These are phyloP conservation scores for Neoitamus cyanurus DNA, from an alignment of 2,888 invertebrate genomes.

Conservation along the genomic window DNA sequence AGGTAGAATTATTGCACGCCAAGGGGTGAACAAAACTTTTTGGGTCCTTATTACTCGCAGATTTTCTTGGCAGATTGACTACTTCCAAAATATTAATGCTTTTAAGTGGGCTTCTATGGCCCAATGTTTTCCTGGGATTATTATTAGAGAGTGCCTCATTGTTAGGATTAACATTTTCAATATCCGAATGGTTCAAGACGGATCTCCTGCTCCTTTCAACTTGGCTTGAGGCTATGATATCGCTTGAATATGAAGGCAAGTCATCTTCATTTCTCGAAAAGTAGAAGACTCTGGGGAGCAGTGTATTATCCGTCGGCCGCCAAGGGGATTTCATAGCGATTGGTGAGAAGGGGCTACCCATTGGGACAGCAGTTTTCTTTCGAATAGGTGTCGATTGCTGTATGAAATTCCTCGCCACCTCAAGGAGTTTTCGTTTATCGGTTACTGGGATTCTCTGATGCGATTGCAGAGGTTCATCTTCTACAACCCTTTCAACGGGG, in stretches of 20 bases:
- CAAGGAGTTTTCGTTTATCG: slow-evolving; percentile 55
- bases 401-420: slow-evolving; percentile 58
- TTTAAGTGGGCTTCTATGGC: slow-evolving; percentile 58
- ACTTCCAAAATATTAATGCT: slow-evolving; percentile 61
- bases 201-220: background rate
- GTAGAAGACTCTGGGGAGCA: slow-evolving; percentile 59
- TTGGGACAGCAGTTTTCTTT: slow-evolving; percentile 41
- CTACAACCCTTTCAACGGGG: background rate
- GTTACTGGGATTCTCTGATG: slow-evolving; percentile 48
- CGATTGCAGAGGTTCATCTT: background rate
- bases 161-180: slow-evolving; percentile 47
- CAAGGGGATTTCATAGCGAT: slow-evolving; percentile 59
- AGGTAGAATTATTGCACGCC: background rate
- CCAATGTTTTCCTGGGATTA: slow-evolving; percentile 58
- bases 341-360: slow-evolving; percentile 41
- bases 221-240: slow-evolving; percentile 57
- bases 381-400: slow-evolving; percentile 59
- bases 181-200: slow-evolving; percentile 22
- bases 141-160: background rate
- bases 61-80: background rate
- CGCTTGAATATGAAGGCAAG: slow-evolving; percentile 63
- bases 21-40: background rate
- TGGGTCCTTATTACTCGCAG: background rate
- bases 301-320: slow-evolving; percentile 58
- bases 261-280: slow-evolving; percentile 60